Evolutionary conservation across 2,888 invertebrate species (phyloP), one percentile per base, ranked within the genome.

Genomic region (Drosophila recens): DNA sequence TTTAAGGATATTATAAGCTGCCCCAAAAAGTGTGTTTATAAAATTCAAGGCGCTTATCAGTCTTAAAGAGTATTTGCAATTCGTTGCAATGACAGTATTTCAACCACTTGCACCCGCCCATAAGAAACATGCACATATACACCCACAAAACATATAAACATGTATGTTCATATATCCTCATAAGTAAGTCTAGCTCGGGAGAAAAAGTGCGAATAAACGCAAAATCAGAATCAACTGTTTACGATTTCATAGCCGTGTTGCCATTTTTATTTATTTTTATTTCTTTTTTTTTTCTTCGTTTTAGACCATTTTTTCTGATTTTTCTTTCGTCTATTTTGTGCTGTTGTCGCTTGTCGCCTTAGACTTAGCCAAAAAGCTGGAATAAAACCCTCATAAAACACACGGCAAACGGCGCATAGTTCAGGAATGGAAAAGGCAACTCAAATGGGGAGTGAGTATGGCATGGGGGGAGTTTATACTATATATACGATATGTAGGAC

Each of bases 371-470:
- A 65, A 67, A 68, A 72, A 76, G 69, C 83, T 67, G 51, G 45
- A 62, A 70, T 79, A 77, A 74, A 86, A 65, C 80, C 72, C 81
- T 66, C 75, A 82, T 82, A 82, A 82, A 80, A 67, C 78, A 83
- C 75, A 80, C 82, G 76, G 72, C 64, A 63, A 51, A 81, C 65
- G 45, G 34, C 48, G 33, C 70, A 72, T 64, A 62, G 71, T 75
- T 74, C 59, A 40, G 38, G 20, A 33, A 13, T 4, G 17, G 48
- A 17, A 23, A 9, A 17, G 42, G n/a, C 17, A 27, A 11, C 3
- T 6, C 36, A 10, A 51, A 43, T 17, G 53, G 30, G 11, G 0
- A 5, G 53, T 23, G 0, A 5, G 53, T 23, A 17, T 17, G 17
- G 45, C 15, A 46, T 11, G 46, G 56, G 20, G 48, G 3, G 0